phyloP scores from a whole-genome alignment of 2,888 invertebrate genomes.

The Leptinotarsa rubiginosa region DNA sequence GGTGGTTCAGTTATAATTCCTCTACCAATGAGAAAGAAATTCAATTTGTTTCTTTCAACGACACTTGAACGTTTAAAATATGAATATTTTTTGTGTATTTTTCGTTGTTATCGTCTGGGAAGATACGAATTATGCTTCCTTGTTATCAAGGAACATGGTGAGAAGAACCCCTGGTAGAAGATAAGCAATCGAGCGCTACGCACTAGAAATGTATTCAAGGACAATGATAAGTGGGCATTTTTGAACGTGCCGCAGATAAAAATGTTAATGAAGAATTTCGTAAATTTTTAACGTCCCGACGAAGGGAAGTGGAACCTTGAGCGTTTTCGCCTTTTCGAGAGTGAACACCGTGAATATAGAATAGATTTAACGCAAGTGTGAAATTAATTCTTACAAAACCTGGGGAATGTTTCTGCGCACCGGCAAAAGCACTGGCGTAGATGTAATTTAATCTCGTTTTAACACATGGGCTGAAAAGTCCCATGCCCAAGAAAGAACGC shows the following conservation, averaged over 20 bases:
- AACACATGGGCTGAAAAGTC: no score
- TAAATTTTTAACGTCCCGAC: conserved; percentile 2
- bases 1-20: no score
- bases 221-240: background rate
- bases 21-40: no score
- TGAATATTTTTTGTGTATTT: background rate
- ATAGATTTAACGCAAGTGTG: conserved; percentile 5
- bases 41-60: no score
- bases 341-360: background rate
- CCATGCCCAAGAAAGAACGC: no score
- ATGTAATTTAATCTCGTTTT: no score
- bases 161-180: background rate
- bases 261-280: conserved; percentile 11
- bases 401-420: background rate
- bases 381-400: conserved; percentile 3
- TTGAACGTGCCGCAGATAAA: conserved; percentile 1
- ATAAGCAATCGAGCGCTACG: background rate
- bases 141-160: background rate
- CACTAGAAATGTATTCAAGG: background rate
- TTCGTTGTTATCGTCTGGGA: background rate
- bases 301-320: background rate
- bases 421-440: background rate
- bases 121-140: background rate
- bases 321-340: background rate
- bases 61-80: no score